These are phyloP conservation scores for Meda fulgida DNA, from an alignment of 2,797 vertebrate genomes.

Conservation along the genomic window DNA sequence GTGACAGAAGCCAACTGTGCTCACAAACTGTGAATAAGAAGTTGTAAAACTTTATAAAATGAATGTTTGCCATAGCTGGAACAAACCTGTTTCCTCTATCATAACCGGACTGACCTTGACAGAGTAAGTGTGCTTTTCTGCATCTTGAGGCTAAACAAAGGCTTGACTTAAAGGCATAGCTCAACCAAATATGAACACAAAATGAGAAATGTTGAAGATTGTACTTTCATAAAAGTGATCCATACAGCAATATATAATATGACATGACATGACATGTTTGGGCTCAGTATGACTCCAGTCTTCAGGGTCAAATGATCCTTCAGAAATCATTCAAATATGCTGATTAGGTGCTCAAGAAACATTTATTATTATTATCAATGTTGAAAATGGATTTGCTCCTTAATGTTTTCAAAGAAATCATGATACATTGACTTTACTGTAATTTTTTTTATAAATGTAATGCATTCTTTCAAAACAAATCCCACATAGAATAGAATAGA, in stretches of 20 bases:
- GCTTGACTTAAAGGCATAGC: background rate
- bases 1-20: conserved; percentile 60
- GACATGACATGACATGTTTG: background rate
- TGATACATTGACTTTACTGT: background rate
- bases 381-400: background rate
- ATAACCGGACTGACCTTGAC: conserved; percentile 1
- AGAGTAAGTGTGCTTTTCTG: conserved; percentile 1
- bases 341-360: background rate
- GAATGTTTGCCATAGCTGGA: conserved; percentile 38
- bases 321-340: background rate
- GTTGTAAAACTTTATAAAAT: conserved; percentile 59
- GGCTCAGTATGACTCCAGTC: background rate
- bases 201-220: background rate
- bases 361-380: background rate
- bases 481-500: too few relatives aligned
- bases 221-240: background rate
- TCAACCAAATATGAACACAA: background rate
- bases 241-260: background rate
- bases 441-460: background rate
- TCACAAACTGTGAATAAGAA: conserved; percentile 59
- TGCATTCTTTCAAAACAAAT: background rate
- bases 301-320: background rate
- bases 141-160: conserved; percentile 2
- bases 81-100: background rate
- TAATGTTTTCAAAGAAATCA: background rate